Conservation (phyloP, 2,888 invertebrate species). For the Phorcus lineatus region DNA sequence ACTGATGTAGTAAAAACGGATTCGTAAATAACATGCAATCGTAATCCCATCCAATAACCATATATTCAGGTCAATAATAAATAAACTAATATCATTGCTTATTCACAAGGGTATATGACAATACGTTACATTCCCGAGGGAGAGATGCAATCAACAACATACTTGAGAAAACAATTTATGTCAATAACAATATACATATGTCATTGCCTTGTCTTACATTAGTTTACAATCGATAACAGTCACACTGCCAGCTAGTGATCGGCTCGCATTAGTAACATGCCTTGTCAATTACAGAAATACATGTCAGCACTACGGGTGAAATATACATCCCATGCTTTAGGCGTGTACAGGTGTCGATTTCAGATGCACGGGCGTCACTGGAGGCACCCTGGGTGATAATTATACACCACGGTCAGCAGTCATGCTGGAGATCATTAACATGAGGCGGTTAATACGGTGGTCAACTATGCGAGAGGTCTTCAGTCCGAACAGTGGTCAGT, state of each 20-base stretch:
- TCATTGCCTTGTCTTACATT: background rate
- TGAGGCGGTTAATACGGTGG: background rate
- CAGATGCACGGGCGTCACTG: background rate
- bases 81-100: too few species aligned
- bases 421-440: background rate
- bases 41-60: too few species aligned
- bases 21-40: too few species aligned
- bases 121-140: too few species aligned
- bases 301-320: background rate
- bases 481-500: slow-evolving; percentile 7
- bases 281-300: slow-evolving; percentile 21
- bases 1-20: too few species aligned
- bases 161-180: background rate
- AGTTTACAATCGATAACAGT: background rate
- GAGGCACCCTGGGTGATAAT: slow-evolving; percentile 8
- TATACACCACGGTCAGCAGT: background rate
- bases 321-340: slow-evolving; percentile 10
- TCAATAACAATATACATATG: slow-evolving; percentile 14
- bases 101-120: too few species aligned
- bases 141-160: too few species aligned
- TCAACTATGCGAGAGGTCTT: background rate
- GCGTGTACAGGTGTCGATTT: background rate
- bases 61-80: too few species aligned
- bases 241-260: background rate
- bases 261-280: background rate